Conservation (phyloP, 92 coral and sea anemone species). For the Virgularia gustaviana region DNA sequence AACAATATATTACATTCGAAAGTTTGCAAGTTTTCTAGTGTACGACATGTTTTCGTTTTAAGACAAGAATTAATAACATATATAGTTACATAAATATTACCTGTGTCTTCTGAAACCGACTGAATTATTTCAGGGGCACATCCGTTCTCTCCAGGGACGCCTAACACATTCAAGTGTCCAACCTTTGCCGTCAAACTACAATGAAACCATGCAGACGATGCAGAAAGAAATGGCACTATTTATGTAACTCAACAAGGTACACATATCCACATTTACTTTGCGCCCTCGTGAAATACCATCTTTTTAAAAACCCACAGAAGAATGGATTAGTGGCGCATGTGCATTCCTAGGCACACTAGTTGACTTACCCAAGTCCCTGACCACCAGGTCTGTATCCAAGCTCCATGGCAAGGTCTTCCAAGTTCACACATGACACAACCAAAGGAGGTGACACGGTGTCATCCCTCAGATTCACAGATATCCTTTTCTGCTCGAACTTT, state of each 20-base stretch:
- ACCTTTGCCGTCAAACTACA: slow-evolving; percentile 68
- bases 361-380: slow-evolving; percentile 88
- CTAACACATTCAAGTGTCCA: slow-evolving; percentile 78
- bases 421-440: slow-evolving; percentile 63
- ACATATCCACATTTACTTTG: too few relatives aligned
- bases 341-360: not conserved
- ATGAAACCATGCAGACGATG: not conserved
- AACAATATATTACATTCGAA: not conserved
- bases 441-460: slow-evolving; percentile 53
- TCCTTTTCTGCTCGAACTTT: slow-evolving; percentile 67
- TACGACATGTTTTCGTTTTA: too few relatives aligned
- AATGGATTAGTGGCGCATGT: not conserved
- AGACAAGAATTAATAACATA: not conserved
- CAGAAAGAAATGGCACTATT: too few relatives aligned
- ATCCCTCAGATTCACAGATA: slow-evolving; percentile 70
- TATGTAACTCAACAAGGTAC: too few relatives aligned
- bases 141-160: slow-evolving; percentile 55
- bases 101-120: slow-evolving; percentile 25
- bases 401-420: slow-evolving; percentile 75
- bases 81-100: slow-evolving; percentile 28
- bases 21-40: too few relatives aligned
- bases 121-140: slow-evolving; percentile 64
- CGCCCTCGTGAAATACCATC: too few relatives aligned
- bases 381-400: slow-evolving; percentile 90
- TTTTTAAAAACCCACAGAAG: too few relatives aligned